Conservation (phyloP, 2,888 invertebrate species). For the Eristalis arbustorum region DNA sequence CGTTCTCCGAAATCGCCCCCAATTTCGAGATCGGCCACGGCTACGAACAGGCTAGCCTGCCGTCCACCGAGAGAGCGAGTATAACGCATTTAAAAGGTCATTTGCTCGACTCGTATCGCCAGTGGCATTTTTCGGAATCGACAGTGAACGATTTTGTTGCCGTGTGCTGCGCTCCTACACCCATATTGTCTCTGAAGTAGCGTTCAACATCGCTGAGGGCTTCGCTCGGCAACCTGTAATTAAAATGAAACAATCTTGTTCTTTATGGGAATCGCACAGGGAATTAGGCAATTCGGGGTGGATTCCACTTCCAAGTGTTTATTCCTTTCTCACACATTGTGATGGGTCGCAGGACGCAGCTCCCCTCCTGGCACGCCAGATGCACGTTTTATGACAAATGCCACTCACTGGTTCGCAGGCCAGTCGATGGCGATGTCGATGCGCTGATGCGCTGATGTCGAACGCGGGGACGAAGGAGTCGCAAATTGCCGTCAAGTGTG, state of each 20-base stretch:
- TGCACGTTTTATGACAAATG: constrained; percentile 70
- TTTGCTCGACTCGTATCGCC: constrained; percentile 68
- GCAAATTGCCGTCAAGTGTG: constrained; percentile 48
- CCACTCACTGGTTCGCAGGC: constrained; percentile 56
- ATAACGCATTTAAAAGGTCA: constrained; percentile 71
- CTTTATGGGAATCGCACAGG: constrained; percentile 66
- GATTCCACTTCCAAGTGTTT: constrained; percentile 63
- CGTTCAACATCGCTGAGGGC: constrained; percentile 65
- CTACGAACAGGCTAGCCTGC: background rate
- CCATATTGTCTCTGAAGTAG: constrained; percentile 71
- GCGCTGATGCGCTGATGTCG: background rate
- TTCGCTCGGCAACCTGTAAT: constrained; percentile 58
- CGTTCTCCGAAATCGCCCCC: constrained; percentile 70
- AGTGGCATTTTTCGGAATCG: constrained; percentile 71
- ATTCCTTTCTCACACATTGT: constrained; percentile 67
- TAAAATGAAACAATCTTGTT: constrained; percentile 70
- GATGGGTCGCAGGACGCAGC: constrained; percentile 8
- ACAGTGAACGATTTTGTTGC: constrained; percentile 68
- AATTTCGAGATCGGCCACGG: constrained; percentile 61
- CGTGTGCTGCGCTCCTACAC: constrained; percentile 65
- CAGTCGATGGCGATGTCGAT: background rate
- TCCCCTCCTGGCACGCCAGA: constrained; percentile 32
- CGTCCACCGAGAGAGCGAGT: constrained; percentile 1
- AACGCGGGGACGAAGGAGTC: constrained; percentile 16
- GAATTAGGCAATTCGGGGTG: constrained; percentile 69